Evolutionary conservation across 1,140 invertebrate genomes (phyloP).

Genomic region (Dendroctonus valens): DNA sequence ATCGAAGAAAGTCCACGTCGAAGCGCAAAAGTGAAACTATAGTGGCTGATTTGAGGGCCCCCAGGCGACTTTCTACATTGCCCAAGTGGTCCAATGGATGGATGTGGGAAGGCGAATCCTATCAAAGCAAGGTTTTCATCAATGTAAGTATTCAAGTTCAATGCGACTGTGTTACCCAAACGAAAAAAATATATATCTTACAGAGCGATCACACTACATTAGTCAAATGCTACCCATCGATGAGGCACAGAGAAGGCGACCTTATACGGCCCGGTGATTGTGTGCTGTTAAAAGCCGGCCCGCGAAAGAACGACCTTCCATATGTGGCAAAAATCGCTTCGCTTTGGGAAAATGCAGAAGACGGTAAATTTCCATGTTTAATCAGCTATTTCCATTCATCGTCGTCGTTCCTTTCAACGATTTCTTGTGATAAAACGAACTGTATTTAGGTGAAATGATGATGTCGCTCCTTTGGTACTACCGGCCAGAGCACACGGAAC

Average conservation of each 20-base stretch:
- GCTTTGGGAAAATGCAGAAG: conserved; percentile 91
- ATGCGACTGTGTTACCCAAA: no score
- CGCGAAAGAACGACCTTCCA: conserved; percentile 81
- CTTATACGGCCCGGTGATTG: conserved; percentile 84
- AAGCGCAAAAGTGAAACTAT: conserved; percentile 18
- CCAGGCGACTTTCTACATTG: conserved; percentile 52
- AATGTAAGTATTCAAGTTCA: conserved; percentile 65
- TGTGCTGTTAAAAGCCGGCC: conserved; percentile 81
- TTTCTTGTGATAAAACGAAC: neutral
- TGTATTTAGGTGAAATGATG: conserved; percentile 88
- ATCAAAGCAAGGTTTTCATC: conserved; percentile 80
- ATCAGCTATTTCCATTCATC: neutral
- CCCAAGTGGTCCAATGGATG: conserved; percentile 90
- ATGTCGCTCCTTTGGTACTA: conserved; percentile 97
- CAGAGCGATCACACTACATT: conserved; percentile 80
- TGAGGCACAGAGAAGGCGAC: conserved; percentile 85
- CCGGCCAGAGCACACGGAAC: conserved; percentile 93
- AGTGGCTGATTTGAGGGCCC: neutral
- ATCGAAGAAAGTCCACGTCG: neutral
- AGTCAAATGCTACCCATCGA: conserved; percentile 80
- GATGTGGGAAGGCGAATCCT: conserved; percentile 84
- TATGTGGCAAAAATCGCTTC: conserved; percentile 92
- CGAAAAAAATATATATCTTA: conserved; percentile 34
- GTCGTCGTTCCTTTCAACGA: no score
- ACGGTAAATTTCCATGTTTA: conserved; percentile 61